Conservation (phyloP, 2,113 vertebrate species). For the Psilopsiagon aymara region DNA sequence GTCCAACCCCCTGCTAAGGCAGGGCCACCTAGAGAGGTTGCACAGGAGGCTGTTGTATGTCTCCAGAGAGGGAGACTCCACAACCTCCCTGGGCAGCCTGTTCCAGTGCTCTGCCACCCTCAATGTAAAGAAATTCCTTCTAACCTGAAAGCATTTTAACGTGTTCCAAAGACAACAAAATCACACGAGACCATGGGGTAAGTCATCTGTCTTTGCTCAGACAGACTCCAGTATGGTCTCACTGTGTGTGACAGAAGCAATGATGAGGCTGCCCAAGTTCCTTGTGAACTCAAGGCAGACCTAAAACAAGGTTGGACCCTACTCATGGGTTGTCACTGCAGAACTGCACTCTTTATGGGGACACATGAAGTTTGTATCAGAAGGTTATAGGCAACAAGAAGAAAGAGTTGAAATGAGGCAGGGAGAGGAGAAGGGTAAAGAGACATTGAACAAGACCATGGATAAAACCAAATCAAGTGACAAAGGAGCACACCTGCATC, state of each 20-base stretch:
- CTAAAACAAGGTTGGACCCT: not conserved
- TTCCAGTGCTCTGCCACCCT: not conserved
- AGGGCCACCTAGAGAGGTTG: not conserved
- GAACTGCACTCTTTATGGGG: not conserved
- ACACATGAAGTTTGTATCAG: not conserved
- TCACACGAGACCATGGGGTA: not conserved
- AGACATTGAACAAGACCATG: not conserved
- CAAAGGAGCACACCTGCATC: not conserved
- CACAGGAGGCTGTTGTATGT: not conserved
- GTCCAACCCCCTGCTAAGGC: not conserved
- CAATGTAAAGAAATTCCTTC: not conserved
- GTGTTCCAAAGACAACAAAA: not conserved
- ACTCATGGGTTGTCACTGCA: not conserved
- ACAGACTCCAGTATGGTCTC: not conserved
- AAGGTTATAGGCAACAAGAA: not conserved
- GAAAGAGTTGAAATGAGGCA: not conserved
- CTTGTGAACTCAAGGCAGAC: not conserved
- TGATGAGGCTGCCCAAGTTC: not conserved
- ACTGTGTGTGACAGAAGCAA: not conserved
- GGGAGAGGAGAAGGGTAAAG: not conserved
- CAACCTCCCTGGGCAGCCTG: not conserved
- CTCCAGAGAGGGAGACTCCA: not conserved
- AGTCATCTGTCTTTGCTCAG: not conserved
- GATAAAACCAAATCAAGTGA: not conserved
- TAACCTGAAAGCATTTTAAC: not conserved